Percentiles rank a stretch among this genome's conserved stretches.
Conservation (phyloP, 2,888 invertebrate genomes). For the Pharmacophagus antenor region DNA sequence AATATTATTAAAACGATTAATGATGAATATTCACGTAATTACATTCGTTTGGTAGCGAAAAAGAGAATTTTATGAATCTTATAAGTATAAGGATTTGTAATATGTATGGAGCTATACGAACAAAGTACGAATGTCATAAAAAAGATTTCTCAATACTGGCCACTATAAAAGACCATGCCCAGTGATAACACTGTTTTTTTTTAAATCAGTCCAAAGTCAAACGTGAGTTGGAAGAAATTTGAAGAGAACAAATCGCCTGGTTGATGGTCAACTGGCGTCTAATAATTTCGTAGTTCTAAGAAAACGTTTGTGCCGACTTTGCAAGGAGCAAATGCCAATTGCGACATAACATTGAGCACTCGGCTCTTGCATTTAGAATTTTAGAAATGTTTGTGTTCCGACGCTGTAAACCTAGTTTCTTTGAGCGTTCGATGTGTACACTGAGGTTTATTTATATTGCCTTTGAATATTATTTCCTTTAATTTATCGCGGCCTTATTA, state of each 20-base stretch:
- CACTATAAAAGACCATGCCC: slow-evolving; percentile 56
- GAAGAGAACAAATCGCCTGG: slow-evolving; percentile 52
- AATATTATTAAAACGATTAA: too few species aligned
- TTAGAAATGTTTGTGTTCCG: slow-evolving; percentile 69
- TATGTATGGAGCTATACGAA: background rate
- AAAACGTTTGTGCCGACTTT: slow-evolving; percentile 62
- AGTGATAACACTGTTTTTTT: slow-evolving; percentile 62
- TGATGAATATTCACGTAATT: too few species aligned
- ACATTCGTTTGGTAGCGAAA: too few species aligned
- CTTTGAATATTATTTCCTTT: slow-evolving; percentile 22
- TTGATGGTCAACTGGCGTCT: slow-evolving; percentile 41
- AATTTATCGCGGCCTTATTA: slow-evolving; percentile 4
- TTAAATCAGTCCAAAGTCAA: slow-evolving; percentile 74
- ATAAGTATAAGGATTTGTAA: too few species aligned
- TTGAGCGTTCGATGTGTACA: slow-evolving; percentile 36
- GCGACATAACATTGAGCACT: slow-evolving; percentile 55
- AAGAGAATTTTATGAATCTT: too few species aligned
- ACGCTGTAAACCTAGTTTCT: slow-evolving; percentile 74
- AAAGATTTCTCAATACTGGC: slow-evolving; percentile 51
- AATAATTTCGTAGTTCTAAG: slow-evolving; percentile 60
- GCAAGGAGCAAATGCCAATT: slow-evolving; percentile 65
- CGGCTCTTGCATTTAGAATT: slow-evolving; percentile 62
- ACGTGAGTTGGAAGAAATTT: slow-evolving; percentile 65
- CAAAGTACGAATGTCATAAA: slow-evolving; percentile 28
- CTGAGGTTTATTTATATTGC: slow-evolving; percentile 27